Percentiles rank a stretch among this genome's conserved stretches.
Evolutionary conservation across 2,888 invertebrate genomes (phyloP).

Genomic region (Buathra laborator): DNA sequence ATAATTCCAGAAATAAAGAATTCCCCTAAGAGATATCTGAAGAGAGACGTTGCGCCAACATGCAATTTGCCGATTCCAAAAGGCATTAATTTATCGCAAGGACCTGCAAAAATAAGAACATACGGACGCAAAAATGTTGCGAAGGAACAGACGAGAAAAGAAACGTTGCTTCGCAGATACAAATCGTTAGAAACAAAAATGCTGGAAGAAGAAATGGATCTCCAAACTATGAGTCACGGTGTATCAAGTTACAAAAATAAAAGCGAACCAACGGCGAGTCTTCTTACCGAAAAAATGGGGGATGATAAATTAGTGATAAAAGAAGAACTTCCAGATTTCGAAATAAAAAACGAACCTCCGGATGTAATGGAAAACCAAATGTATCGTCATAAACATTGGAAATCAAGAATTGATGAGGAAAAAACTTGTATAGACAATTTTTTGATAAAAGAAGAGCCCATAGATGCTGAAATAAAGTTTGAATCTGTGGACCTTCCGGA

Average conservation of each 20-base stretch:
- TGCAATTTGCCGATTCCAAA: conserved; percentile 1
- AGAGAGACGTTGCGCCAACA: conserved; percentile 29
- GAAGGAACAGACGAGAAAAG: neutral
- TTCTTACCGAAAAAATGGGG: neutral
- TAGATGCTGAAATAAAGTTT: conserved; percentile 6
- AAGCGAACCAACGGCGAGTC: neutral
- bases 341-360: neutral
- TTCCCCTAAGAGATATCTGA: conserved; percentile 16
- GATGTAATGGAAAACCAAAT: neutral
- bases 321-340: neutral
- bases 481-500: conserved; percentile 44
- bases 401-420: neutral
- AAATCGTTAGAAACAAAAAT: neutral
- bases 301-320: neutral
- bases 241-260: neutral
- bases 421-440: neutral
- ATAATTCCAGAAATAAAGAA: conserved; percentile 14
- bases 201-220: neutral
- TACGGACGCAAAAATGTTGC: neutral
- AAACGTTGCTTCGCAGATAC: neutral
- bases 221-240: neutral
- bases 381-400: neutral
- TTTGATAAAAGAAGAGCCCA: neutral
- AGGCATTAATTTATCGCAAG: no score
- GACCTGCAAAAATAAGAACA: neutral